Evolutionary conservation across 2,888 invertebrate species (phyloP), one percentile per base, ranked within the genome.

Genomic region (Tridacna crocea): DNA sequence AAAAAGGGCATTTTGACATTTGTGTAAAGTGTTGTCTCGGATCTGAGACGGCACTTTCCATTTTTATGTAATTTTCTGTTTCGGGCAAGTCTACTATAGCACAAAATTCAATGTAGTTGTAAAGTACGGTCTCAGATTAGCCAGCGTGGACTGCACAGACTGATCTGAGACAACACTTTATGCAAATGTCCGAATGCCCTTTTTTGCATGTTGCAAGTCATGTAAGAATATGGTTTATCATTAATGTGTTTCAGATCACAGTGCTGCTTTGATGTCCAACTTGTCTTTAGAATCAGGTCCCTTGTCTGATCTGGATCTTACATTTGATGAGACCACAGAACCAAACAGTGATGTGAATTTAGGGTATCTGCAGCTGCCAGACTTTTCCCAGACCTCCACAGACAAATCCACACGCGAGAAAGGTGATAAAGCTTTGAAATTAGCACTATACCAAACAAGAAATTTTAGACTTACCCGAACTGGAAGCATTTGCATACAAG

Each of bases 271-370:
- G 51, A 75, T 65, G 65, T 15, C 51, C 17, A 83, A 85, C 68
- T 48, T 79, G 63, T 81, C 84, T 0, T 55, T 85, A 46, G 87
- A 87, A 60, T 73, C 77, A 26, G 83, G 84, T 4, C 83, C 84
- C 0, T 73, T 85, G 13, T 81, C 84, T 60, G 85, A 82, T 47
- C 73, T 84, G 26, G 84, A 81, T 65, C 80, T 82, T 12, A 79
- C 77, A 4, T 61, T 82, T 27, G 72, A 72, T n/a, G 66, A 74
- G 12, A 46, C 6, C 0, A 24, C 61, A 6, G 24, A 27, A 3
- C 36, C 46, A 27, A 74, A 75, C 22, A 10, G 73, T 19, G 65
- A 61, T 47, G n/a, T 76, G 3, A 36, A 51, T 17, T 70, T 66
- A 8, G 81, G 77, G 6, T 61, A 75, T 51, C 26, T 79, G 26